A percentile compares a stretch with the other conserved stretches of the same genome.
These are phyloP conservation scores for Elephas maximus DNA, from an alignment of 2,113 vertebrate species.

Conservation along the genomic window DNA sequence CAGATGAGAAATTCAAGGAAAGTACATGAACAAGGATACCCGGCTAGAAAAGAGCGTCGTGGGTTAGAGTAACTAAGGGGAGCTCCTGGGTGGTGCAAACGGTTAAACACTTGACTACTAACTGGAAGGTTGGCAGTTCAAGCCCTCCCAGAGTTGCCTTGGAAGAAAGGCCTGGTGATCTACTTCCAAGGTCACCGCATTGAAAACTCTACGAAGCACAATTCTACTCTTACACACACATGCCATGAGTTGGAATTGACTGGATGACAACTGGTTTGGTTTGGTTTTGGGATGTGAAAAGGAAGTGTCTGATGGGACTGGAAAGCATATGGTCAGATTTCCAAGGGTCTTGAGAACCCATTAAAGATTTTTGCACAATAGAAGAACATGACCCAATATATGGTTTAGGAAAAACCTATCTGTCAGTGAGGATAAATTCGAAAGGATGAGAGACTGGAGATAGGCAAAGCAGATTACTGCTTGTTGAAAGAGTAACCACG, in stretches of 20 bases:
- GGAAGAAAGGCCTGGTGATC: background rate
- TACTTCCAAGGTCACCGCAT: background rate
- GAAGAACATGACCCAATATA: background rate
- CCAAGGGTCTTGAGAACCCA: background rate
- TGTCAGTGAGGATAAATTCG: background rate
- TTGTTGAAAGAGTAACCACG: background rate
- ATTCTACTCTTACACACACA: background rate
- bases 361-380: background rate
- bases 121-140: background rate
- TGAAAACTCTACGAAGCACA: background rate
- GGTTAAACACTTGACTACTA: background rate
- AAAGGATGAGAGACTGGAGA: background rate
- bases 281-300: background rate
- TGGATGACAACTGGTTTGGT: background rate
- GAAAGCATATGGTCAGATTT: slow-evolving; percentile 12
- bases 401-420: background rate
- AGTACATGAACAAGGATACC: background rate
- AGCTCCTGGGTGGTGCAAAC: background rate
- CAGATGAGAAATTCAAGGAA: background rate
- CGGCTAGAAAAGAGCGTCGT: background rate
- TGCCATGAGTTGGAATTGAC: background rate
- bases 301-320: background rate
- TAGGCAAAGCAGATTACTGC: background rate
- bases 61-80: background rate
- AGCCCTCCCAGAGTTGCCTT: background rate